Base-by-base conservation (phyloP, 1,140 invertebrate species). In the Panagrolaimus sp. region DNA sequence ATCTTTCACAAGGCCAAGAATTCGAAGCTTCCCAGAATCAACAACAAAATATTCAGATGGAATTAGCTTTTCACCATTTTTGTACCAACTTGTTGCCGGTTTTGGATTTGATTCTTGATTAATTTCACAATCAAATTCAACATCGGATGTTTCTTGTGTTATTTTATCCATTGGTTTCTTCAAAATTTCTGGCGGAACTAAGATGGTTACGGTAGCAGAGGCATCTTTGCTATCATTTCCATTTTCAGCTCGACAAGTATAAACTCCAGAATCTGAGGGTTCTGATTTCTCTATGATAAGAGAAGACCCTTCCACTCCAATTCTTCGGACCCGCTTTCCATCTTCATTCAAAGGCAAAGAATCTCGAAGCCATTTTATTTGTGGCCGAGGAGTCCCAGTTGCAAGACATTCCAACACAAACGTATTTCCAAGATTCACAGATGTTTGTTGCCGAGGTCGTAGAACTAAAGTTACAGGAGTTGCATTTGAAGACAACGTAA, bases 51-150 rank as follows among this genome's bases (percentile, higher is more conserved):
- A 96, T 74, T 93, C 91, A 77, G n/a, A n/a, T n/a, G n/a, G n/a
- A n/a, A n/a, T n/a, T n/a, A n/a, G n/a, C 88, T 92, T 84, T 79
- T 95, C 91, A 0, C 93, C 93, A 84, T 97, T 92, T 85, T 96
- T 96, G 4, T 92, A 85, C 94, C 94, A 98, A 20, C 87, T 85
- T 9, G 96, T 88, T 67, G 85, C 86, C 1, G 94, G 92, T 38
- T 38, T 38, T 0, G 93, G 93, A 72, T 89, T 88, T 0, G 92
- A 93, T 73, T 20, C 89, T 88, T 38, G 91, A 90, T 67, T 90
- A 87, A 85, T 94, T 5, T 14, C 23, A 43, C 27, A 27, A 64
- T 31, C 13, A 25, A 76, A 71, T 53, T 81, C 89, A 31, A 92
- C 87, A 84, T 96, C 93, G 72, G 91, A 90, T 79, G 91, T 91